Conservation (phyloP, 2,113 vertebrate species). For the Tonatia bakeri region DNA sequence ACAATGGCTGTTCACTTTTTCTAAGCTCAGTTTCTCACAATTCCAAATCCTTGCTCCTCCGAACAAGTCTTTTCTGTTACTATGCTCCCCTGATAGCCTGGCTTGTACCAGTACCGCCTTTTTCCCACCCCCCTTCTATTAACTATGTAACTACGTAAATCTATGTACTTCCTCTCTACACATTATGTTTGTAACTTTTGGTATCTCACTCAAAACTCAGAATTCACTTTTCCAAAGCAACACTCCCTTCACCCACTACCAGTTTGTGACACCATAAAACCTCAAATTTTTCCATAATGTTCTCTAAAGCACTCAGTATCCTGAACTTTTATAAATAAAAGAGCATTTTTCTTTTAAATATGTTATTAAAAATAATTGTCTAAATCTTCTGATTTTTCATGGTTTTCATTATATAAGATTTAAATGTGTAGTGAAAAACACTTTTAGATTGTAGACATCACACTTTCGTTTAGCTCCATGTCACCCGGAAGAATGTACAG, state of each 20-base stretch:
- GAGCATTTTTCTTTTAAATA: not conserved
- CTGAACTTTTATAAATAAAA: not conserved
- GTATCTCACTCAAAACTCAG: not conserved
- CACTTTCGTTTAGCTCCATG: not conserved
- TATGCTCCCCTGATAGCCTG: not conserved
- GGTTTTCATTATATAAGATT: not conserved
- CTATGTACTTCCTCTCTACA: not conserved
- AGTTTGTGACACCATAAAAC: not conserved
- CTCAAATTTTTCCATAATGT: constrained; percentile 28
- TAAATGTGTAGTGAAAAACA: not conserved
- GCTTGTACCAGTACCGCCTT: not conserved
- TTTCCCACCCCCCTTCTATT: not conserved
- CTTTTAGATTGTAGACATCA: not conserved
- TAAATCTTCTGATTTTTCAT: not conserved
- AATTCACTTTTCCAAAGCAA: constrained; percentile 38
- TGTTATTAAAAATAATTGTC: not conserved
- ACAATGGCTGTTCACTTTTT: not conserved
- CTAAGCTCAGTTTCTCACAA: not conserved
- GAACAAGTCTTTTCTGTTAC: not conserved
- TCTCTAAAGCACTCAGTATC: constrained; percentile 30
- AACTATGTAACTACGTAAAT: not conserved
- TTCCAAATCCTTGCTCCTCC: not conserved
- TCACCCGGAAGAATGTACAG: not conserved
- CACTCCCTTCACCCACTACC: not conserved
- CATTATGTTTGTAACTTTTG: not conserved